Base-by-base conservation (phyloP, 2,113 vertebrate genomes). In the Clarias batrachus region DNA sequence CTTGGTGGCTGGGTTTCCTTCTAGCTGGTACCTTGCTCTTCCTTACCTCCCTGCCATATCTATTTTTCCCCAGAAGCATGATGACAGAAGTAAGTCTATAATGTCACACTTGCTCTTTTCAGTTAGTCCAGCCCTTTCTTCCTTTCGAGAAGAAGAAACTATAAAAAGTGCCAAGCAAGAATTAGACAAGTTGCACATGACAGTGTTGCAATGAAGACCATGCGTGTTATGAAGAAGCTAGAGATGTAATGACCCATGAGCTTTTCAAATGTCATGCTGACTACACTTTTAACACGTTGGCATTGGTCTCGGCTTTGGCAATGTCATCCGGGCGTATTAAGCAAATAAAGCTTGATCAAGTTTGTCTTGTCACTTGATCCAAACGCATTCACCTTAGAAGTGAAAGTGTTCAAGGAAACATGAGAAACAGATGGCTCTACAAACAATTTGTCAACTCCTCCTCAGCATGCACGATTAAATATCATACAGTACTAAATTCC, bases 1-100 rank as follows among this genome's bases (percentile, higher is more conserved):
- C 98, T 87, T 99, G 98, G 98, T 99, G 98, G 98, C 93, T 99
- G 0, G 97, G 98, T 1, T 99, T 99, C 93, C 94, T 99, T 33
- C 84, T 98, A 10, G 94, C 98, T 0, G 93, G 96, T 19, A 93
- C 94, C 2, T 41, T 96, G 0, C 96, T 98, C 85, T 94, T 96
- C 71, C 54, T 98, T 85, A 90, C 96, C 0, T 95, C 97, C 0
- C 83, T 95, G 85, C 98, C 98, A 0, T 99, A 98, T 90, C 93
- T 98, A 89, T 98, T 98, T 94, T 99, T 99, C 91, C 97, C 98
- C 3, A 92, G 89, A 66, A 91, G 95, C 41, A 96, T 99, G 96
- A 91, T 92, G 0, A 96, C 92, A 88, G 96, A 99, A 96, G 81
- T 86, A 84, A 1, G 77, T 83, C 74, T 41, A 0, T 23, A 9